Conservation (phyloP, 2,797 vertebrate genomes). For the Enteromius radiatus region DNA sequence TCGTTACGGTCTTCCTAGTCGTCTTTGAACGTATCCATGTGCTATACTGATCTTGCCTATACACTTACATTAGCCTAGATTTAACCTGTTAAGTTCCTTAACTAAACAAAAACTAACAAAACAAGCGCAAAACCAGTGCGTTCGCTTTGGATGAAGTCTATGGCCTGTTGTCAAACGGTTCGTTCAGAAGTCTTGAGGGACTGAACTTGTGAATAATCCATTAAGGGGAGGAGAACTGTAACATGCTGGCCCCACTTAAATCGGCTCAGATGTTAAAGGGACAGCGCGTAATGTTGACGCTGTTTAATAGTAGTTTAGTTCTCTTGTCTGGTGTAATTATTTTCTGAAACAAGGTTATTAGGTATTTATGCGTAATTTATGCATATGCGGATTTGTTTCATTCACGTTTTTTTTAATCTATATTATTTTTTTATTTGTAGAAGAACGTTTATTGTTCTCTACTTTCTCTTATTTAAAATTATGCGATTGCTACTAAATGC, state of each 20-base stretch:
- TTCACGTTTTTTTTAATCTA: not conserved
- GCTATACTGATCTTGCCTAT: not conserved
- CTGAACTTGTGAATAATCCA: constrained; percentile 83
- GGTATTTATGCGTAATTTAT: not conserved
- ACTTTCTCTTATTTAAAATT: not conserved
- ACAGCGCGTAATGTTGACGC: constrained; percentile 51
- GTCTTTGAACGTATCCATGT: not conserved
- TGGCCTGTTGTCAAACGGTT: constrained; percentile 51
- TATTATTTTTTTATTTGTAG: not conserved
- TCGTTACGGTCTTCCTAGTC: constrained; percentile 23
- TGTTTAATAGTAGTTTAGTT: not conserved
- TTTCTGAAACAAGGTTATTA: not conserved
- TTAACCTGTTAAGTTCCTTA: constrained; percentile 7
- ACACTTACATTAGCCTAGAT: not conserved
- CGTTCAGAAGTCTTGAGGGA: constrained; percentile 73
- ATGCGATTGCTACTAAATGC: not conserved
- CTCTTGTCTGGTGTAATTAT: not conserved
- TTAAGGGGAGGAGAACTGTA: constrained; percentile 75
- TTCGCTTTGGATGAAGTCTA: not conserved
- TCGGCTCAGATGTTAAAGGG: constrained; percentile 78
- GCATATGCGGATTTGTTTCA: not conserved
- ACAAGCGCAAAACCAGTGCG: not conserved
- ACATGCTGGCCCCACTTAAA: constrained; percentile 62
- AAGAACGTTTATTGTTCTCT: not conserved
- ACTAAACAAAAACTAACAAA: not conserved